Evolutionary conservation across 1,140 invertebrate species (phyloP).

Genomic region (Palaemon carinicauda): DNA sequence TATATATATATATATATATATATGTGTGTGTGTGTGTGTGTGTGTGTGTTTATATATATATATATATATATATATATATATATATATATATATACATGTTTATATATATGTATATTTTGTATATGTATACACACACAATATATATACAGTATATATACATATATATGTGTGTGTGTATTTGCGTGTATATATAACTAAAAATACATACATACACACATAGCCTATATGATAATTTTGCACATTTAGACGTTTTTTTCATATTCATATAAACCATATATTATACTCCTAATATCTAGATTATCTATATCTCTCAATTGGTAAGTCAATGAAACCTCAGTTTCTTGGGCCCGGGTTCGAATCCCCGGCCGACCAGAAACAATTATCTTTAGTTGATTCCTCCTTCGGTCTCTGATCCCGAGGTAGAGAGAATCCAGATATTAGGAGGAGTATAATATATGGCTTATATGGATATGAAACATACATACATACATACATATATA

Average conservation of each 20-base stretch:
- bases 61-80: slow-evolving; percentile 2
- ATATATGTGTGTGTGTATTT: background rate
- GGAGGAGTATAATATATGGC: too few species aligned
- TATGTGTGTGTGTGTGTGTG: background rate
- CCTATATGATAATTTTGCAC: too few species aligned
- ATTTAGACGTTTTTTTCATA: too few species aligned
- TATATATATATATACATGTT: background rate
- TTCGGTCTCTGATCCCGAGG: too few species aligned
- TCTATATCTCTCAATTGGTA: too few species aligned
- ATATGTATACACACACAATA: background rate
- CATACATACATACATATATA: background rate
- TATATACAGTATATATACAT: background rate
- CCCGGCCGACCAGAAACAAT: too few species aligned
- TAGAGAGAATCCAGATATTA: too few species aligned
- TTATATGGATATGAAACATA: background rate
- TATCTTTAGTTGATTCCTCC: too few species aligned
- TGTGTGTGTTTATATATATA: background rate
- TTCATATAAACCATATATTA: too few species aligned
- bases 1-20: slow-evolving; percentile 2
- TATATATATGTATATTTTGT: background rate
- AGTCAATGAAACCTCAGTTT: too few species aligned
- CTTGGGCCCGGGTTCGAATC: too few species aligned
- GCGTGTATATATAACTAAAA: background rate
- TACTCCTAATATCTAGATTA: too few species aligned
- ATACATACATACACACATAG: background rate